Percentiles rank a stretch among this genome's conserved stretches.
Conservation (phyloP, 92 coral and sea anemone genomes). For the Isaurus tuberculatus region DNA sequence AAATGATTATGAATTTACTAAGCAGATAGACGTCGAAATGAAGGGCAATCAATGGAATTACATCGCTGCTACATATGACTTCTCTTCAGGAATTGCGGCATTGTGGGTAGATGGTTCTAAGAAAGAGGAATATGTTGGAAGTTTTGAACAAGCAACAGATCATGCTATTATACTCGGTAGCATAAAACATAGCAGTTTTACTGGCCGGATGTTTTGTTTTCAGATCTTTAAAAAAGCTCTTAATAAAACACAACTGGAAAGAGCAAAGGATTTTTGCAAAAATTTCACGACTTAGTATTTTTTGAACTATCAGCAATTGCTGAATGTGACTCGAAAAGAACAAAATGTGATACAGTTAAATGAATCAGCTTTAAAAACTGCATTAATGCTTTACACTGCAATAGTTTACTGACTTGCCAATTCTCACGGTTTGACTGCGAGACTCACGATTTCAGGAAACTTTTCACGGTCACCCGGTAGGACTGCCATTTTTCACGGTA, state of each 20-base stretch:
- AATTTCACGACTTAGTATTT: not conserved
- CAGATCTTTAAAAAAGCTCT: conserved; percentile 33
- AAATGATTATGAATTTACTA: not conserved
- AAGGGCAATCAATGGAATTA: conserved; percentile 7
- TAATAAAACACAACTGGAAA: not conserved
- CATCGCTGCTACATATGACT: conserved; percentile 22
- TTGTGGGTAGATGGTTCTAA: not conserved
- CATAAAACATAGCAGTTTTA: not conserved
- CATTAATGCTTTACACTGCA: no score
- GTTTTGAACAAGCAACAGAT: conserved; percentile 3
- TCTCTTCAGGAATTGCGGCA: not conserved
- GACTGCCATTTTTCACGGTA: no score
- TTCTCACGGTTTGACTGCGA: no score
- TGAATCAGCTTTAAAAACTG: no score
- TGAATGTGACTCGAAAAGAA: no score
- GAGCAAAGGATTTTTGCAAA: not conserved
- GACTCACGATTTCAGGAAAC: no score
- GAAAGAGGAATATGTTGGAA: not conserved
- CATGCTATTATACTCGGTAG: not conserved
- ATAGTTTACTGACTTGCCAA: no score
- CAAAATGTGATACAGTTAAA: no score
- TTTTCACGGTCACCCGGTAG: no score
- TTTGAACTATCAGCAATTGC: no score
- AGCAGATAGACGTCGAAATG: not conserved
- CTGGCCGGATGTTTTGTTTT: conserved; percentile 32